Percentiles rank a stretch among this genome's conserved stretches.
Evolutionary conservation across 2,113 vertebrate species (phyloP).

Genomic region (Ceyx melanurus): DNA sequence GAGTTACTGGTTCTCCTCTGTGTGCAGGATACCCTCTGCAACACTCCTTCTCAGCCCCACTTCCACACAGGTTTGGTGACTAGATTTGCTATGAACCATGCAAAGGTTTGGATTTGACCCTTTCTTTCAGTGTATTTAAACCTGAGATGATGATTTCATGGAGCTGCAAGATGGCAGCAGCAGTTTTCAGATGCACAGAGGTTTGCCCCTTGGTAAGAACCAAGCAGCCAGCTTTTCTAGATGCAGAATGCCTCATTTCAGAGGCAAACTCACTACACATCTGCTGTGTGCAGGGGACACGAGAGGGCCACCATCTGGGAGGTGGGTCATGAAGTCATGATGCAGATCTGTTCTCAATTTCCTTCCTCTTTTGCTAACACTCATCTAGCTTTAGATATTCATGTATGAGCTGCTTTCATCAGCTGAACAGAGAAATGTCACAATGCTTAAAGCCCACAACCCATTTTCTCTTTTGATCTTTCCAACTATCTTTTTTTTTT

Average conservation of each 20-base stretch:
- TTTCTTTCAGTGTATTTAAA: not conserved
- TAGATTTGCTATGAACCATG: not conserved
- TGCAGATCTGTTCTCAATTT: constrained; percentile 12
- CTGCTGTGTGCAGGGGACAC: not conserved
- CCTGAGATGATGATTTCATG: not conserved
- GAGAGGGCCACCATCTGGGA: constrained; percentile 39
- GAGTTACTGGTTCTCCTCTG: not conserved
- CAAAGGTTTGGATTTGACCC: not conserved
- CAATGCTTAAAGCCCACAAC: not conserved
- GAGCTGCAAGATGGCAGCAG: not conserved
- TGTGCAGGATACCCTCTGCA: not conserved
- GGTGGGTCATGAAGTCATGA: constrained; percentile 10
- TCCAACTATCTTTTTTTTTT: not conserved
- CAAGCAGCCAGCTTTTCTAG: not conserved
- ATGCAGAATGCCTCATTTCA: not conserved
- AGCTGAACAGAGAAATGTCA: constrained; percentile 7
- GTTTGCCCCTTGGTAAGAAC: not conserved
- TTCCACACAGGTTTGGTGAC: not conserved
- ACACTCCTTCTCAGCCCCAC: not conserved
- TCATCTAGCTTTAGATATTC: constrained; percentile 30
- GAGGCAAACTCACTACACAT: constrained; percentile 6
- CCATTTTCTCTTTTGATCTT: not conserved
- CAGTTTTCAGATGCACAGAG: not conserved
- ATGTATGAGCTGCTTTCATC: not conserved
- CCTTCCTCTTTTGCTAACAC: constrained; percentile 27